Evolutionary conservation across 2,888 invertebrate species (phyloP), one percentile per base, ranked within the genome.

Genomic region (Punctoribates punctum): DNA sequence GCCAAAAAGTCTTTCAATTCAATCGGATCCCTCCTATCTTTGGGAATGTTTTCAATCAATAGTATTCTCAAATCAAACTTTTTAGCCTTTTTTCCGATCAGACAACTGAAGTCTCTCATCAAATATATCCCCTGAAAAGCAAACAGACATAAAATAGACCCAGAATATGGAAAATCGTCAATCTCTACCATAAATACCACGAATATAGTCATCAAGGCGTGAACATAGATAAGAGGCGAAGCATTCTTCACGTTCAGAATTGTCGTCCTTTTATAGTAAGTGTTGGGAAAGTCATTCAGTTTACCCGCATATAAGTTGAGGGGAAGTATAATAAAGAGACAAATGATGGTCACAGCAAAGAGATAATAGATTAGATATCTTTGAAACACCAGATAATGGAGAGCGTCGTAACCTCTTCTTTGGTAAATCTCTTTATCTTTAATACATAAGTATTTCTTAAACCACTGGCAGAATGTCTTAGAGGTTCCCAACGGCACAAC

Each of bases 341-440:
- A 91, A 77, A 93, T 87, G 20, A 91, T 82, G 42, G 90, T 92
- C 75, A 96, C 89, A 76, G 94, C 88, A 72, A 88, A 87, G 86
- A 92, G 89, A 76, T 94, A 88, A 27, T 91, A 86, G 82, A 97
- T 91, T 75, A 96, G 87, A 85, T 96, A 93, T 80, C 93, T 88
- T 85, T 96, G 95, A 84, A 97, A 97, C 15, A 93, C 91, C 77
- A 96, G 86, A 84, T 97, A 97, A 84, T 96, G 91, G 34, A 94
- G 89, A 15, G 96, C 96, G 86, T 97, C 96, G 0, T 91, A 91
- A 0, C 96, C 96, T 82, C 92, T 91, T 83, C 92, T 91, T 75
- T 88, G 85, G 62, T 90, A 86, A 73, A 94, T 90, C 79, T 88
- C 87, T 60, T 86, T 85, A 82, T 89, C 89, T 75, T 89, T 89